A percentile compares a stretch with the other conserved stretches of the same genome.
phyloP scores from a whole-genome alignment of 1,140 invertebrate species.

The silkworm (Bombyx mori) region ASM3026992v2 NC_085129.1:16474001-16474500 shows the following conservation, averaged over 20 bases:
- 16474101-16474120: slow-evolving; percentile 66
- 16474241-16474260: not conserved
- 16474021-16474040: slow-evolving; percentile 6
- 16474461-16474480: slow-evolving; percentile 58
- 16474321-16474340: slow-evolving; percentile 43
- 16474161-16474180: slow-evolving; percentile 42
- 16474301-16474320: slow-evolving; percentile 73
- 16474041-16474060: not conserved
- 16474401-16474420: slow-evolving; percentile 75
- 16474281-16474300: slow-evolving; percentile 74
- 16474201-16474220: slow-evolving; percentile 68
- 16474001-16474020: slow-evolving; percentile 27
- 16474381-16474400: slow-evolving; percentile 76
- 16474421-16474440: slow-evolving; percentile 69
- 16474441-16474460: slow-evolving; percentile 53
- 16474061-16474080: slow-evolving; percentile 38
- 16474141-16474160: slow-evolving; percentile 38
- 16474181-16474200: slow-evolving; percentile 57
- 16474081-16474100: slow-evolving; percentile 53
- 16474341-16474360: slow-evolving; percentile 65
- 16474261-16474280: slow-evolving; percentile 47
- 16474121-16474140: slow-evolving; percentile 71
- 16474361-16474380: slow-evolving; percentile 81
- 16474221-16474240: slow-evolving; percentile 35
- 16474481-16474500: slow-evolving; percentile 40